These are phyloP conservation scores for Erythrocercus mccallii DNA, from an alignment of 2,113 vertebrate species.

Conservation along the genomic window DNA sequence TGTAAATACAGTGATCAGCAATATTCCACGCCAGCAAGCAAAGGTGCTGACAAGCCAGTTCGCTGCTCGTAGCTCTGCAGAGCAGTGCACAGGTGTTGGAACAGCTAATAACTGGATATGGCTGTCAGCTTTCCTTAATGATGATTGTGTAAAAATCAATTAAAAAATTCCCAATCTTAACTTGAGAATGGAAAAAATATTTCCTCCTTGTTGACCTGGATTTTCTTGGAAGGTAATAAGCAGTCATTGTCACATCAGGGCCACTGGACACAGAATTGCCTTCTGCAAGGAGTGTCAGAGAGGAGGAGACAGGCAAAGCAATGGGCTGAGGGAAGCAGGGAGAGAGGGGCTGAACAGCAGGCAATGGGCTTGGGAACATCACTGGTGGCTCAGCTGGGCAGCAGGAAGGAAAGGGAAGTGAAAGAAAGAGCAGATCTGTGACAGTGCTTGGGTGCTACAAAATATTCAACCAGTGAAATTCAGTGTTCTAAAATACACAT, in stretches of 20 bases:
- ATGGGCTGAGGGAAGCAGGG: not conserved
- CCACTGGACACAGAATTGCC: not conserved
- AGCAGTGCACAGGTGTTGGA: not conserved
- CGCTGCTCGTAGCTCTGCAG: not conserved
- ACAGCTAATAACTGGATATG: not conserved
- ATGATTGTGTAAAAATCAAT: not conserved
- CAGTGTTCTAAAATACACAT: not conserved
- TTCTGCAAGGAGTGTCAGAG: not conserved
- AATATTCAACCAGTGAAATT: not conserved
- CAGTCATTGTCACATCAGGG: not conserved
- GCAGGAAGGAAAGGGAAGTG: not conserved
- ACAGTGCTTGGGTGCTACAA: not conserved
- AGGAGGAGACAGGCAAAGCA: not conserved
- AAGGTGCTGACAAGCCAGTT: not conserved
- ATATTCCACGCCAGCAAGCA: not conserved
- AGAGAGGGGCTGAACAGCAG: not conserved
- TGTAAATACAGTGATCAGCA: not conserved
- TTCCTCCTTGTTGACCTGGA: not conserved
- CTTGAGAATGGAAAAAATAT: not conserved
- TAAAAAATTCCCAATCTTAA: not conserved
- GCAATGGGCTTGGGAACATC: not conserved
- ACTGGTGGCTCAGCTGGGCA: not conserved
- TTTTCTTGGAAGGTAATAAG: not conserved
- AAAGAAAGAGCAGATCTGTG: not conserved
- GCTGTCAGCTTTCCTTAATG: not conserved